Base-by-base conservation (phyloP, 2,888 invertebrate genomes). In the Trissoscelio sp. region DNA sequence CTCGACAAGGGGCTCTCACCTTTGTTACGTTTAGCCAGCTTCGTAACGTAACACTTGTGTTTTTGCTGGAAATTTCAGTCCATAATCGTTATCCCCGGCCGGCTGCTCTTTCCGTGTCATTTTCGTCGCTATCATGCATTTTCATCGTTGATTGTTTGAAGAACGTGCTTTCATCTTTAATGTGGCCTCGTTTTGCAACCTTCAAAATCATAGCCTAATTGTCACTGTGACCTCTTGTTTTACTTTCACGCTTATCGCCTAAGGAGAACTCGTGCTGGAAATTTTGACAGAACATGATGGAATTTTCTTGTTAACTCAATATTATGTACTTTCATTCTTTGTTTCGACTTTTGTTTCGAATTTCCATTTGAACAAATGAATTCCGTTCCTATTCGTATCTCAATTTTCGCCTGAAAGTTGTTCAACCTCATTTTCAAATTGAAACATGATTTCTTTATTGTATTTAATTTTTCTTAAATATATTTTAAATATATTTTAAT, bases 151-250 rank as follows among this genome's bases (percentile, higher is more conserved):
- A 70, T 62, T 75, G 75, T 67, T 53, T 22, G 12, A 34, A 28
- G 18, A 55, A 12, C 69, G 28, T 12, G 58, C 62, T 77, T 67
- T 77, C 77, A 55, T 69, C 62, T 77, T 77, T 44, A 72, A 66
- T 16, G 64, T 58, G 72, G 34, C 79, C 79, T 72, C 72, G 44
- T 79, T 79, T 66, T 6, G 34, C 44, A 72, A 72, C 72, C 79
- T 66, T 66, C 79, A 66, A 79, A 79, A 64, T 79, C 28, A 37
- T 72, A 72, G 57, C 72, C 79, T 66, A 72, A 78, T 70, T 78
- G 70, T 70, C 77, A 70, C 46, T 55, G 18, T 46, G 69, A 57
- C 70, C 70, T 57, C 62, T 62, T 34, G 69, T 9, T 70, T 78
- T 72, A 70, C 64, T 78, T 78, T 78, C 78, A 72, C 57, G 51